Conservation (phyloP, 1,140 invertebrate species). For the Brachionus paranguensis region DNA sequence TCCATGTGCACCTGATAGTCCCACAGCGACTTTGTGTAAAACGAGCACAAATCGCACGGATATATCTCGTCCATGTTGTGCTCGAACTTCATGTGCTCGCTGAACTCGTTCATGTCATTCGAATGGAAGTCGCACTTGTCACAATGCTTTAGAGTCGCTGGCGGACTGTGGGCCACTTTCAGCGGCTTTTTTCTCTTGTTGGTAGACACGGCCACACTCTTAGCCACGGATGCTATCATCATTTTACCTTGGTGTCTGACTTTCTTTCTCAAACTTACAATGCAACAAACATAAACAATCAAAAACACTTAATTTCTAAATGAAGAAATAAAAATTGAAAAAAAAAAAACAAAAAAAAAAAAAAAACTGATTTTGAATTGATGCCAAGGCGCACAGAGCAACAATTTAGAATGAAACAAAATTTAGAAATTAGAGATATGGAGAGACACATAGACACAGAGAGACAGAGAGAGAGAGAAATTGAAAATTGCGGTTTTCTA, state of each 20-base stretch:
- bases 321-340: too few relatives aligned
- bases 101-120: conserved; percentile 15
- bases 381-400: neutral
- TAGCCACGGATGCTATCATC: neutral
- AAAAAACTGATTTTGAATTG: too few relatives aligned
- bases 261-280: neutral
- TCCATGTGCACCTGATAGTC: conserved; percentile 40
- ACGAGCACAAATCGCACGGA: conserved; percentile 32
- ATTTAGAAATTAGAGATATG: neutral
- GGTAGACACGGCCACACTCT: neutral
- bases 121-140: conserved; percentile 7
- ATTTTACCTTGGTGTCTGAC: neutral
- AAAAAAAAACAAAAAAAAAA: too few relatives aligned
- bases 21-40: conserved; percentile 24
- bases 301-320: neutral
- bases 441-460: neutral
- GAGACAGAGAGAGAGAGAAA: neutral
- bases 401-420: neutral
- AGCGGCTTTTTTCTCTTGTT: conserved; percentile 10
- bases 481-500: conserved; percentile 16
- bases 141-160: conserved; percentile 8
- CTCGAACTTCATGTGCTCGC: conserved; percentile 34
- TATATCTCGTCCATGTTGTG: conserved; percentile 32
- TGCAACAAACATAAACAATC: neutral
- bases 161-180: neutral